phyloP scores from a whole-genome alignment of 2,113 vertebrate species.

The Acrocephalus arundinaceus region DNA sequence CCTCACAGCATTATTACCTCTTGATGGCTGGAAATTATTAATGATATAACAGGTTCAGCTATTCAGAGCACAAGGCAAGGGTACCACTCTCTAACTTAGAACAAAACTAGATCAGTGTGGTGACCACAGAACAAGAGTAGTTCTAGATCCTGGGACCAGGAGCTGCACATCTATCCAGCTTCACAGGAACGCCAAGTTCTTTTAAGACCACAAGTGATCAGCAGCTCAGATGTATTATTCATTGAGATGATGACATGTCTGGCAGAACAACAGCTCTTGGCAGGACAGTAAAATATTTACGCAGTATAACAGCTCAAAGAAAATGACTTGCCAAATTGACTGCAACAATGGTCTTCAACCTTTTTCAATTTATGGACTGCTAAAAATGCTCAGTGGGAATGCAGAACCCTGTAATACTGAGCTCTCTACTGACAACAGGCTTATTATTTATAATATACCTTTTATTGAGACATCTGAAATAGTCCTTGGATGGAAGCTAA shows the following conservation, averaged over 20 bases:
- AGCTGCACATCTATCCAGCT: not conserved
- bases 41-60: not conserved
- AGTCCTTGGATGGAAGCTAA: not conserved
- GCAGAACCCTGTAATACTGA: not conserved
- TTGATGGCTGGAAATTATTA: not conserved
- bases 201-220: not conserved
- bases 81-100: not conserved
- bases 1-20: not conserved
- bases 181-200: not conserved
- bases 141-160: not conserved
- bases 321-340: constrained; percentile 42
- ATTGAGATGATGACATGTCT: constrained; percentile 48
- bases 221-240: constrained; percentile 53
- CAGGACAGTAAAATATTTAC: constrained; percentile 57
- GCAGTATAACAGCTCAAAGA: constrained; percentile 26
- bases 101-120: not conserved
- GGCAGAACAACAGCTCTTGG: constrained; percentile 59
- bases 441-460: constrained; percentile 27
- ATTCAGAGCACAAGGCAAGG: not conserved
- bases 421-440: not conserved
- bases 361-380: constrained; percentile 11
- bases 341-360: constrained; percentile 39
- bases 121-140: not conserved
- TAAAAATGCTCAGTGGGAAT: constrained; percentile 24
- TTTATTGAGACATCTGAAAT: not conserved